Base-by-base conservation (phyloP, 2,797 vertebrate genomes). In the Luscinia luscinia region DNA sequence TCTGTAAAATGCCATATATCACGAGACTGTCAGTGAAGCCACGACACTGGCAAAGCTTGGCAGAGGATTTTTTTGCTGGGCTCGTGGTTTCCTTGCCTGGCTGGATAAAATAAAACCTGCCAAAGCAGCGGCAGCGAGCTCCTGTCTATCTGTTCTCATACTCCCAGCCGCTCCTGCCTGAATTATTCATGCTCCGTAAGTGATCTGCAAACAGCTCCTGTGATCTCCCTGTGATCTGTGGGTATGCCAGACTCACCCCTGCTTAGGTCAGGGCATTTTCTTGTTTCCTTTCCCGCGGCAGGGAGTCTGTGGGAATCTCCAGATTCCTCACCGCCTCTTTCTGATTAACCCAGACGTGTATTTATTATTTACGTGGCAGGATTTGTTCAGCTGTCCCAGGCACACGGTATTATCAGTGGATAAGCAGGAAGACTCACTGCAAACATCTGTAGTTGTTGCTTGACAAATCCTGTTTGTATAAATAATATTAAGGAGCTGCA, bases 121-220 rank as follows among this genome's bases (percentile, higher is more conserved):
- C 10, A 6, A 86, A 84, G 52, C 5, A 5, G 27, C 0, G 3
- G 41, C 38, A 66, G 21, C 30, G 68, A 86, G 80, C 66, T 70
- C 73, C 45, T 30, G 8, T 75, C 94, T 75, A 21, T 85, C 81
- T 64, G 23, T 79, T 82, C 86, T 87, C 89, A n/a, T 78, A 5
- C 87, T 84, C 84, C 40, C 80, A 87, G 80, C 90, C 4, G 6
- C 91, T 94, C 48, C 85, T 48, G 40, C 76, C 41, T 94, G 95
- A 90, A 96, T 96, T 96, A 94, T 96, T 95, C 85, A 94, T 91
- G 86, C 12, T 54, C 0, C 0, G 59, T 77, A 86, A 94, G 88
- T 20, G 73, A 94, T 94, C 96, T 81, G 90, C 94, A 94, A 90
- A 93, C 85, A 90, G 93, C 77, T 83, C 62, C 92, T 75, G 89